Base-by-base conservation (phyloP, 2,797 vertebrate genomes). In the Sebastes glaucus region DNA sequence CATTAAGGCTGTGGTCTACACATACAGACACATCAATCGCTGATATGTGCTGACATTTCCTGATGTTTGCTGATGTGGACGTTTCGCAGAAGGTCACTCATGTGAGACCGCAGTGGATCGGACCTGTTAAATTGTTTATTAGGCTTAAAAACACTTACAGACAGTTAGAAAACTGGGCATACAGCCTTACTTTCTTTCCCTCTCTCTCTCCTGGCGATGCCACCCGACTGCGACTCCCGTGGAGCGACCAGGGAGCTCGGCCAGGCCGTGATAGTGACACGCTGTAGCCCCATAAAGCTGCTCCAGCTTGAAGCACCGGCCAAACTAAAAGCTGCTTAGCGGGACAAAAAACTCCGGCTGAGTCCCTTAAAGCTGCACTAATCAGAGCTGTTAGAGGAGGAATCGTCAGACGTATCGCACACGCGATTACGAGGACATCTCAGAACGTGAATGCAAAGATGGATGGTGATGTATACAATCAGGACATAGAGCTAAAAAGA, bases 281-380 rank as follows among this genome's bases (percentile, higher is more conserved):
- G 13, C 66, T 66, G 83, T 35, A 49, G 73, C 77, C 78, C 67
- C 55, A 64, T 81, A 89, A 90, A 89, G 80, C 88, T 65, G 87
- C 87, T 83, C 74, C 87, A 56, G 68, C 80, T 66, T 20, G 71
- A 30, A 80, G 63, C 66, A 74, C 67, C 13, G 49, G 76, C 85
- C 88, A 81, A 84, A 82, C 72, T 80, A 53, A 93, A 94, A 94
- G 93, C 94, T 90, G 93, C 93, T 95, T 94, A 94, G 88, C n/a
- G 59, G 57, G 49, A 72, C 60, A 88, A 87, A 88, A 87, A 89
- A 92, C 84, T 88, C 84, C 22, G 79, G 73, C 86, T 88, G 88
- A 92, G 89, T 91, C 92, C 72, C 57, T 92, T 93, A 95, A 92
- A 93, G 91, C 92, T 92, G 90, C 89, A 93, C 86, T 92, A 90